Evolutionary conservation across 1,140 invertebrate genomes (phyloP).

Genomic region (Asobara japonica): DNA sequence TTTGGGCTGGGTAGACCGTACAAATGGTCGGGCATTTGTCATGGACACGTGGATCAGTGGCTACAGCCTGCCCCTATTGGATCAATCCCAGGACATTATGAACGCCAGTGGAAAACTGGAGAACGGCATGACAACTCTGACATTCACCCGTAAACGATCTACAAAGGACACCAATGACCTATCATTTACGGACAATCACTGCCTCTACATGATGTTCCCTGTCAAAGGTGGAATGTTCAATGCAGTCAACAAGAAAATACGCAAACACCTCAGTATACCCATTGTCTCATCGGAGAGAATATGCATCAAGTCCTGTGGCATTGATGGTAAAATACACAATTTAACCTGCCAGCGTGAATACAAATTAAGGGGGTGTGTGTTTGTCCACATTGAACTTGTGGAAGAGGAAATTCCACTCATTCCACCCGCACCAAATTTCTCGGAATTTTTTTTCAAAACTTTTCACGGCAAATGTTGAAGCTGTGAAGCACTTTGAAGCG

Average conservation of each 20-base stretch:
- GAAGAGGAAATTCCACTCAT: too few relatives aligned
- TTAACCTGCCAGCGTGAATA: conserved; percentile 15
- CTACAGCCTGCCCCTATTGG: conserved; percentile 80
- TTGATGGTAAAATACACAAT: conserved; percentile 66
- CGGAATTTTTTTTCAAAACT: too few relatives aligned
- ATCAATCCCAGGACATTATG: conserved; percentile 80
- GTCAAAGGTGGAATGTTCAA: conserved; percentile 86
- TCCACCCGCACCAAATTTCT: too few relatives aligned
- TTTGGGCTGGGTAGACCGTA: conserved; percentile 85
- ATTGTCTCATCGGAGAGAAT: conserved; percentile 81
- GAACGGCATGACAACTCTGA: conserved; percentile 82
- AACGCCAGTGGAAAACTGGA: conserved; percentile 76
- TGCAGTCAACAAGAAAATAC: conserved; percentile 84
- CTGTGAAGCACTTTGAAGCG: too few relatives aligned
- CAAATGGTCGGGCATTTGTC: conserved; percentile 78
- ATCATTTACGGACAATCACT: conserved; percentile 83
- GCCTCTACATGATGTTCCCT: conserved; percentile 90
- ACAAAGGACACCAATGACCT: conserved; percentile 83
- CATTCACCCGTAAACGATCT: conserved; percentile 80
- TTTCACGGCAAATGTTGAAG: too few relatives aligned
- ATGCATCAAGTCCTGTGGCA: conserved; percentile 83
- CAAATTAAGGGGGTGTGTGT: neutral
- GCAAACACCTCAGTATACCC: conserved; percentile 82
- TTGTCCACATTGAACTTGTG: neutral
- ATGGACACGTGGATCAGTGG: conserved; percentile 90